A percentile compares a stretch with the other conserved stretches of the same genome.
phyloP scores from a whole-genome alignment of 2,113 vertebrate genomes.

The Onychorhynchus coronatus region DNA sequence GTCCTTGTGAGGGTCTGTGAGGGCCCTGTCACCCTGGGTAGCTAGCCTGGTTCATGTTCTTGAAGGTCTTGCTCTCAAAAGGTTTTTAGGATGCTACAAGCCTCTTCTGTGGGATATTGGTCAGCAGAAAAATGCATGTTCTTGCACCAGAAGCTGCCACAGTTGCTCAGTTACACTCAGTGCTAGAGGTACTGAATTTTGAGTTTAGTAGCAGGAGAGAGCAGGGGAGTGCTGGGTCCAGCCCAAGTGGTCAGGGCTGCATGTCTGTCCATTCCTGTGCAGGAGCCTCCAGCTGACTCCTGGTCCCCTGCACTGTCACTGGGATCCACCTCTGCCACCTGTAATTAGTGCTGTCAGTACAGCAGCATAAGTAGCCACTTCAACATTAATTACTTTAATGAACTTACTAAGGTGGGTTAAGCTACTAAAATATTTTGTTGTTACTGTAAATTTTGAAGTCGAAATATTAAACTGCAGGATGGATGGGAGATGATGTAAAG shows the following conservation, averaged over 20 bases:
- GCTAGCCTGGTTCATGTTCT: background rate
- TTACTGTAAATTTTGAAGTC: background rate
- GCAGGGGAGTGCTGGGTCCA: background rate
- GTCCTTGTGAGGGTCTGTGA: background rate
- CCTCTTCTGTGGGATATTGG: background rate
- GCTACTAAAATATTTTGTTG: constrained; percentile 13
- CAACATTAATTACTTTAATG: constrained; percentile 52
- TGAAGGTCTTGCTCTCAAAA: background rate
- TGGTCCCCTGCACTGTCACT: background rate
- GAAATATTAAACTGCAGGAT: background rate
- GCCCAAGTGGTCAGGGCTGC: background rate
- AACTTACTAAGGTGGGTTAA: constrained; percentile 39
- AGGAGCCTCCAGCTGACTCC: background rate
- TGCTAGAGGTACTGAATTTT: background rate
- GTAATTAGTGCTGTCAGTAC: constrained; percentile 23
- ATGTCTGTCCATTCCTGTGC: background rate
- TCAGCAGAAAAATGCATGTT: background rate
- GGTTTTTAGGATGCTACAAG: background rate
- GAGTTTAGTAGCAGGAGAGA: background rate
- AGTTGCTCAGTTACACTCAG: background rate
- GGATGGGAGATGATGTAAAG: background rate
- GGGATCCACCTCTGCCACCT: background rate
- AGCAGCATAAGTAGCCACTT: constrained; percentile 21
- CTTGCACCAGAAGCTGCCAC: background rate
- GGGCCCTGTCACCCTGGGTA: background rate